phyloP scores from a whole-genome alignment of 2,113 vertebrate species.

The Chamaetylas fuelleborni region DNA sequence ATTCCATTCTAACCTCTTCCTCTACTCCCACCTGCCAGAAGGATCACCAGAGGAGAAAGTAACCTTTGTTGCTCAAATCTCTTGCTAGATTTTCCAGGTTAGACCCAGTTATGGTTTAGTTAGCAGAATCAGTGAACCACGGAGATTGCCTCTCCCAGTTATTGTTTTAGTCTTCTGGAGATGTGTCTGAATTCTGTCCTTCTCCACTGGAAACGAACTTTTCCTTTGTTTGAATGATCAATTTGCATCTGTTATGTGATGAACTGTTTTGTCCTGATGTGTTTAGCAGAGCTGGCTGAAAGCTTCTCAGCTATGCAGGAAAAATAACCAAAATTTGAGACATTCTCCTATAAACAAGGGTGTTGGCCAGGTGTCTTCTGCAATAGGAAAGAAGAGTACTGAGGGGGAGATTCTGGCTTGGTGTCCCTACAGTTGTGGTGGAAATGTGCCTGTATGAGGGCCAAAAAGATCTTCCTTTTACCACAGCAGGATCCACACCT shows the following conservation, averaged over 20 bases:
- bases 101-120: neutral
- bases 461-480: neutral
- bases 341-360: neutral
- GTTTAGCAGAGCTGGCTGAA: neutral
- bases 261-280: neutral
- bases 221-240: constrained; percentile 35
- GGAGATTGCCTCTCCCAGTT: neutral
- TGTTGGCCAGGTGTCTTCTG: neutral
- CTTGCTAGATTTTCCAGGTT: neutral
- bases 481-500: neutral
- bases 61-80: neutral
- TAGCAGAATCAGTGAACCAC: neutral
- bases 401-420: neutral
- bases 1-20: neutral
- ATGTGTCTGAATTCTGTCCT: constrained; percentile 17
- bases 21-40: neutral
- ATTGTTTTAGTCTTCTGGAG: constrained; percentile 15
- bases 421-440: neutral
- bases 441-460: neutral
- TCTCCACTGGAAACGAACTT: neutral
- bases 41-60: neutral
- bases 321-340: neutral
- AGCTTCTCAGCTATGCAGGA: neutral
- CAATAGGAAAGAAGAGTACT: neutral
- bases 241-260: constrained; percentile 29